A percentile compares a stretch with the other conserved stretches of the same genome.
Evolutionary conservation across 2,113 vertebrate genomes (phyloP).

Genomic region (Ceyx melanurus): DNA sequence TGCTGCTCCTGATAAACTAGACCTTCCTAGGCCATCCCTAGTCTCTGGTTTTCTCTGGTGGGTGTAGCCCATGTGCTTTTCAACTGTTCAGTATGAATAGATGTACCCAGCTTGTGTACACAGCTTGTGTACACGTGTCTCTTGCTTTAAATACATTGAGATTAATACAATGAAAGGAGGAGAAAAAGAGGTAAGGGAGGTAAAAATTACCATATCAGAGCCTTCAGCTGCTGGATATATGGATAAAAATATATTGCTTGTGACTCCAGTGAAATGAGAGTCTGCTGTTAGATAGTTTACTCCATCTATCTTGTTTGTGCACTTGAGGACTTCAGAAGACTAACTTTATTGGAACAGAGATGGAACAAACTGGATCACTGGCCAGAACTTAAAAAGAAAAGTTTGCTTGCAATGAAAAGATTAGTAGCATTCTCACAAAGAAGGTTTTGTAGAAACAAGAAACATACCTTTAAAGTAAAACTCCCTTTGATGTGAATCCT

Average conservation of each 20-base stretch:
- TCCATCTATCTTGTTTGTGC: background rate
- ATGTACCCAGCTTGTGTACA: background rate
- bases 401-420: background rate
- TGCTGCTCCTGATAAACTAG: background rate
- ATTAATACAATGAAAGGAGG: background rate
- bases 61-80: background rate
- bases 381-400: background rate
- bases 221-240: background rate
- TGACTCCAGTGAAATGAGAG: background rate
- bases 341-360: background rate
- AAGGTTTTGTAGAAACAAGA: background rate
- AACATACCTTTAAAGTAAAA: background rate
- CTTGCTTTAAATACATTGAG: background rate
- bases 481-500: background rate
- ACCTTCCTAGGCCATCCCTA: background rate
- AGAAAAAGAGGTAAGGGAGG: background rate
- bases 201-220: constrained; percentile 44
- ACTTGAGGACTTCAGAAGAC: background rate
- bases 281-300: background rate
- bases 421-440: background rate
- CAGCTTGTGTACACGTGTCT: background rate
- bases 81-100: background rate
- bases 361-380: background rate
- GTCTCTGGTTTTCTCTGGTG: background rate
- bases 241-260: background rate